Evolutionary conservation across 2,113 vertebrate genomes (phyloP).

Genomic region (Ictalurus furcatus): DNA sequence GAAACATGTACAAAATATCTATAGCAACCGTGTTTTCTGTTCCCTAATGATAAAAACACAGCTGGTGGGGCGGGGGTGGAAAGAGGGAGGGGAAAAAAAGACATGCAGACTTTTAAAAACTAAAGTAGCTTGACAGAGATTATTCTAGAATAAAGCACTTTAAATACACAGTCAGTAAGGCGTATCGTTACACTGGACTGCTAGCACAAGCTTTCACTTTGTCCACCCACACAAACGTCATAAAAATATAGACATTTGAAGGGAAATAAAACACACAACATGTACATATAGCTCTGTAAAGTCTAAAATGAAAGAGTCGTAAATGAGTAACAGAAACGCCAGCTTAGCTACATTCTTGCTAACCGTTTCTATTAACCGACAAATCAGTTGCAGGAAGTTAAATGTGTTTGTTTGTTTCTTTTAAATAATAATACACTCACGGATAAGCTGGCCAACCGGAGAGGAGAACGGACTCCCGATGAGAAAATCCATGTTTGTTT

Average conservation of each 20-base stretch:
- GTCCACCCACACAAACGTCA: background rate
- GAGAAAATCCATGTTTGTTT: constrained; percentile 83
- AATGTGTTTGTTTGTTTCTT: background rate
- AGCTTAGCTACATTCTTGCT: background rate
- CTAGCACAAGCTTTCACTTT: too few species aligned
- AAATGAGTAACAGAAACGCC: background rate
- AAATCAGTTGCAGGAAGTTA: background rate
- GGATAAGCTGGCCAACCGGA: constrained; percentile 89
- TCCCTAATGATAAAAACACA: background rate
- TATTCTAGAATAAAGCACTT: background rate
- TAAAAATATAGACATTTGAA: background rate
- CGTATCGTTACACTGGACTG: background rate
- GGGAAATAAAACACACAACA: background rate
- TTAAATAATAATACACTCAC: constrained; percentile 70
- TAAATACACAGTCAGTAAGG: background rate
- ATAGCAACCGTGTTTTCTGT: background rate
- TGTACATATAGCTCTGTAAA: background rate
- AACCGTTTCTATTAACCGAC: background rate
- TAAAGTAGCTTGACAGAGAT: background rate
- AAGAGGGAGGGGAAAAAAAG: background rate
- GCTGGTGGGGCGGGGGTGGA: too few species aligned
- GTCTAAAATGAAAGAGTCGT: background rate
- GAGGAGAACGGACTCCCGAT: constrained; percentile 86
- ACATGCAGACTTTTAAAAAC: background rate
- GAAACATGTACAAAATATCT: background rate